phyloP scores from a whole-genome alignment of 1,140 invertebrate genomes.

The Venturia canescens region DNA sequence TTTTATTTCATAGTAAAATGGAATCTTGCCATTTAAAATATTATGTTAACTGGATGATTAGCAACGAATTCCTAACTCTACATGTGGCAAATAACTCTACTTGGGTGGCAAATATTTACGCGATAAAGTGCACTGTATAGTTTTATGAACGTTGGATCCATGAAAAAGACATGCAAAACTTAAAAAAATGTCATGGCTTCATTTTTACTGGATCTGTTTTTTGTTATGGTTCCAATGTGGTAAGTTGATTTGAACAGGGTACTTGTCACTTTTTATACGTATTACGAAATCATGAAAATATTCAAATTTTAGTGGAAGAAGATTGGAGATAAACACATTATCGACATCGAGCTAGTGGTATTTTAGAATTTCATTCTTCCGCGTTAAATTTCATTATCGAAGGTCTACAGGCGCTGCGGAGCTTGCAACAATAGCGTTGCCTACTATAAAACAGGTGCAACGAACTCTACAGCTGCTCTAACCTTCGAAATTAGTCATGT shows the following conservation, averaged over 20 bases:
- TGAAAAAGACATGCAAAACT: no score
- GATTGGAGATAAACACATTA: neutral
- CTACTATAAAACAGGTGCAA: neutral
- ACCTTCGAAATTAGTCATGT: constrained; percentile 42
- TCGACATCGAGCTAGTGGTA: neutral
- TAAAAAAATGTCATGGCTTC: no score
- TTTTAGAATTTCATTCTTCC: neutral
- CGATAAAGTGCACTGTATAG: no score
- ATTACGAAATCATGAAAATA: no score
- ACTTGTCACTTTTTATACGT: no score
- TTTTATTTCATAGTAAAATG: no score
- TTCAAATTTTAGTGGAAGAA: no score
- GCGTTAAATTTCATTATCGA: neutral
- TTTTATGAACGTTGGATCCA: no score
- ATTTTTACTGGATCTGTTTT: no score
- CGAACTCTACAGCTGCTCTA: neutral
- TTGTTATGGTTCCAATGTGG: no score
- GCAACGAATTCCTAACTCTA: constrained; percentile 44
- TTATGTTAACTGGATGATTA: neutral
- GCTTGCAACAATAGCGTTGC: neutral
- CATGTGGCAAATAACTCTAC: constrained; percentile 72
- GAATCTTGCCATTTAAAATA: no score
- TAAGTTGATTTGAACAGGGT: no score
- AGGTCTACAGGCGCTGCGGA: neutral
- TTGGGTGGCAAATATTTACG: constrained; percentile 59